A percentile compares a stretch with the other conserved stretches of the same genome.
Evolutionary conservation across 2,797 vertebrate species (phyloP).

Genomic region (Chromis chromis): DNA sequence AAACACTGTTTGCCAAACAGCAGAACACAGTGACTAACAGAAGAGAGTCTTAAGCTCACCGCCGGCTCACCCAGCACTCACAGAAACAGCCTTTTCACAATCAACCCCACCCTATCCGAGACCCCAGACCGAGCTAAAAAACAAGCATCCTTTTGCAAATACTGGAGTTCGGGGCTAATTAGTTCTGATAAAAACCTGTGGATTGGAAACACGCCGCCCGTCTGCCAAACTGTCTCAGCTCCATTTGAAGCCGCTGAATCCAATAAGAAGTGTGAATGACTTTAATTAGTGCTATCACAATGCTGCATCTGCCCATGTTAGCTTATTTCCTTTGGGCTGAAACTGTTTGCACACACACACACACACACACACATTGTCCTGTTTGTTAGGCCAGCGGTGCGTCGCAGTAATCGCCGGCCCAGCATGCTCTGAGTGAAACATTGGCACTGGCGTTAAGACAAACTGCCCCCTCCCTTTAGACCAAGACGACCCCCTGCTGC

Average conservation of each 20-base stretch:
- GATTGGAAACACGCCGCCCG: slow-evolving; percentile 36
- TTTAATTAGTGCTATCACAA: slow-evolving; percentile 76
- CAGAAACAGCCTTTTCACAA: slow-evolving; percentile 2
- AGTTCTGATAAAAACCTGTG: slow-evolving; percentile 57
- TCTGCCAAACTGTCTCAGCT: slow-evolving; percentile 58
- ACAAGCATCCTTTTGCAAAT: slow-evolving; percentile 54
- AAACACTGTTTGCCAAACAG: neutral
- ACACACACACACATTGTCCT: slow-evolving; percentile 51
- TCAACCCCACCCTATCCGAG: neutral
- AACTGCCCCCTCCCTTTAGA: slow-evolving; percentile 80
- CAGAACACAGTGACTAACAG: too few relatives aligned
- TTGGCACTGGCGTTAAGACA: slow-evolving; percentile 87
- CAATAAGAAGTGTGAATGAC: slow-evolving; percentile 75
- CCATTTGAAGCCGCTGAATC: slow-evolving; percentile 64
- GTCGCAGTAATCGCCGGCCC: slow-evolving; percentile 85
- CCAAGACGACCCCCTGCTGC: slow-evolving; percentile 85
- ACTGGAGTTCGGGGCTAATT: slow-evolving; percentile 52
- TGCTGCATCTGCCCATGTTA: slow-evolving; percentile 52
- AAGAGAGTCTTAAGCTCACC: neutral
- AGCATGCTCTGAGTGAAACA: slow-evolving; percentile 87
- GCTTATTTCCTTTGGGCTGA: slow-evolving; percentile 60
- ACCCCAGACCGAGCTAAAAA: slow-evolving; percentile 27
- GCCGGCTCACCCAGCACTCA: neutral
- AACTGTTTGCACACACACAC: slow-evolving; percentile 58
- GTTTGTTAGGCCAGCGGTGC: slow-evolving; percentile 75